Evolutionary conservation across 2,113 vertebrate genomes (phyloP).

Genomic region (Rhabdomys dilectus): DNA sequence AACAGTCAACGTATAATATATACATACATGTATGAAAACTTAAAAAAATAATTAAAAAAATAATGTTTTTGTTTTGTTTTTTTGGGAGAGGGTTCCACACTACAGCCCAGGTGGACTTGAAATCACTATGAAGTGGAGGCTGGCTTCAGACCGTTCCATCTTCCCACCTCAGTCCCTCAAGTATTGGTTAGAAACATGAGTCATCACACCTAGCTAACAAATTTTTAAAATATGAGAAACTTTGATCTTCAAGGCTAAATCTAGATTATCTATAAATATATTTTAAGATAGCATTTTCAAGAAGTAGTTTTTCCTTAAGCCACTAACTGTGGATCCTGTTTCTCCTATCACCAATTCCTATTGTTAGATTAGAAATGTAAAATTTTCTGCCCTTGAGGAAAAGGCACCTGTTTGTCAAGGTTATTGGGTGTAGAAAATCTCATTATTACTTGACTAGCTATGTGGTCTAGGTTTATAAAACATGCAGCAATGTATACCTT

Average conservation of each 20-base stretch:
- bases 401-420: constrained; percentile 75
- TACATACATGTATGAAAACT: background rate
- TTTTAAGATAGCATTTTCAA: constrained; percentile 64
- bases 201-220: background rate
- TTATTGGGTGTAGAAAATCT: constrained; percentile 59
- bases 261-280: constrained; percentile 72
- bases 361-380: constrained; percentile 67
- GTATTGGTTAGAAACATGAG: background rate
- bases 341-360: constrained; percentile 70
- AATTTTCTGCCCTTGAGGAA: constrained; percentile 66
- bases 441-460: constrained; percentile 46
- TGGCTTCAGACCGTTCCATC: background rate
- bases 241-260: constrained; percentile 63
- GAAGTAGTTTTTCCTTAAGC: constrained; percentile 35
- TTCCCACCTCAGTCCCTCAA: background rate
- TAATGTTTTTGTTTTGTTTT: background rate
- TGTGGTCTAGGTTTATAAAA: constrained; percentile 62
- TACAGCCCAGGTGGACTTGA: background rate
- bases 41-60: background rate
- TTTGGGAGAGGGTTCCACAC: background rate
- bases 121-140: background rate
- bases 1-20: background rate
- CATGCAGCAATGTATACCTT: constrained; percentile 56
- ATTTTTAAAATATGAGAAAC: constrained; percentile 62
- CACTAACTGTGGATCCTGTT: constrained; percentile 62